Evolutionary conservation across 2,113 vertebrate genomes (phyloP), one percentile per base, ranked within the genome.

Genomic region (Ptychochromis oligacanthus): DNA sequence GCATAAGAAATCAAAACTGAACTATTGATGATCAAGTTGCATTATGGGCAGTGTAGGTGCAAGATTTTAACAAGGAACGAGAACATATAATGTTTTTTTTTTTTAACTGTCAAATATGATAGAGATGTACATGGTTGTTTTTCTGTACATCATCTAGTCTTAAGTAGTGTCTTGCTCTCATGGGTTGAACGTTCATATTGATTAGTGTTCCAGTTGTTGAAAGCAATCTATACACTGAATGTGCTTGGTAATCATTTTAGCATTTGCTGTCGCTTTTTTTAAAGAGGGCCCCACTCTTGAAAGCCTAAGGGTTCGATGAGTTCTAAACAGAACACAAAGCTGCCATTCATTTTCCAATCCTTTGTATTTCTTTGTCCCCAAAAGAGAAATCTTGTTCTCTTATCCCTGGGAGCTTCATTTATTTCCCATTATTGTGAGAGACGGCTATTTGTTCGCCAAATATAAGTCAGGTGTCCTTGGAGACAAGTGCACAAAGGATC

Each of bases 401-500:
- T 46, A 76, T 91, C 62, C 56, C 34, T 17, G 12, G 77, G 64
- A 93, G 82, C 86, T 88, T 88, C 12, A 90, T 90, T 89, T 85
- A 88, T 79, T 90, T 87, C 54, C 70, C 77, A 85, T 90, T 90
- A 84, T 90, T 88, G 75, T 86, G 80, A 5, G 2, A 26, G 60
- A 80, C 36, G 67, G 56, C 87, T 87, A 82, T 82, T 94, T 90
- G 88, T 88, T 92, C 72, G 9, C 74, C 56, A 88, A 84, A 86
- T 88, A 86, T 82, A 87, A 90, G 91, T 91, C 87, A 88, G 89
- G 85, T 90, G 86, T 90, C 91, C 90, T 90, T 87, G 85, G 91
- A 92, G 82, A 90, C 84, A 24, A 67, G 85, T 20, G 70, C 58
- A 89, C 85, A 93, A 93, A 92, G 82, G 80, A 76, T 59, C 85